Evolutionary conservation across 2,888 invertebrate genomes (phyloP).

Genomic region (Willowsia nigromaculata): DNA sequence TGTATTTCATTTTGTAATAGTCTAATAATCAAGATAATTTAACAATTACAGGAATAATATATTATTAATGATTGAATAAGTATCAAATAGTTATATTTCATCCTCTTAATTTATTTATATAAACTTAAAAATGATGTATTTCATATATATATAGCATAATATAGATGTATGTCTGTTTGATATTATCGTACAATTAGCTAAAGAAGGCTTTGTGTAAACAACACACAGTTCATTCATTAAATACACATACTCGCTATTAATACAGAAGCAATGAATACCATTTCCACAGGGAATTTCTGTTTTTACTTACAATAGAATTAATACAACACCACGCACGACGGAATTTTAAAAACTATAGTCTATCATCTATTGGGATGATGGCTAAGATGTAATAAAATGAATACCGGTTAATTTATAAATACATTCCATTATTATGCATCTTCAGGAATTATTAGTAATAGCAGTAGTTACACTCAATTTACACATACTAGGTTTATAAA

Average conservation of each 20-base stretch:
- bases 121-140: slow-evolving; percentile 19
- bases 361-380: no score
- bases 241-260: background rate
- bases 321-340: no score
- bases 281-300: background rate
- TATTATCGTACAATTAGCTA: background rate
- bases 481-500: background rate
- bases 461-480: background rate
- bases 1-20: background rate
- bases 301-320: background rate
- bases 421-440: background rate
- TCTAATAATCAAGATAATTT: background rate
- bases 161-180: background rate
- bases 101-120: background rate
- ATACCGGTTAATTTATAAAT: no score
- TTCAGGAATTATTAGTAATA: background rate
- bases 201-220: slow-evolving; percentile 4
- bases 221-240: slow-evolving; percentile 19
- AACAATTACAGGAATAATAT: background rate
- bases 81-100: slow-evolving; percentile 13
- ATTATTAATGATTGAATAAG: slow-evolving; percentile 13
- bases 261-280: background rate
- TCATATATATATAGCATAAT: background rate
- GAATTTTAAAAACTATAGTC: no score
- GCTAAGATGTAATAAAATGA: no score